Percentiles rank a stretch among this genome's conserved stretches.
Conservation (phyloP, 1,140 invertebrate genomes). For the Trialeurodes vaporariorum region DNA sequence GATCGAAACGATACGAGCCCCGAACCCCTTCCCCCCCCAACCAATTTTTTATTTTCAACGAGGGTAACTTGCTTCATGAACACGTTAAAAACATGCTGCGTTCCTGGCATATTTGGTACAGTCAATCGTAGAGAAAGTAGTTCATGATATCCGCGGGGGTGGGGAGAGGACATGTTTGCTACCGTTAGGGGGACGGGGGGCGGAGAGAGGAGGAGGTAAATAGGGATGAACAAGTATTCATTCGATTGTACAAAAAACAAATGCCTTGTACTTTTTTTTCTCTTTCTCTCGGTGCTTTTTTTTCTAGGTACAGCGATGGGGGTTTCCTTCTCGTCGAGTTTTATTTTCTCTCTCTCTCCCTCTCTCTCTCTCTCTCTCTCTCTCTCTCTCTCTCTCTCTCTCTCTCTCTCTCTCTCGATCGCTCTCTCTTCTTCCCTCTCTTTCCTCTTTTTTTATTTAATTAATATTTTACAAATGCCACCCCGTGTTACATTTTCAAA, state of each 20-base stretch:
- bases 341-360: not conserved
- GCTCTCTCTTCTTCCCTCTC: not conserved
- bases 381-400: not conserved
- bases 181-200: too few species aligned
- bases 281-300: not conserved
- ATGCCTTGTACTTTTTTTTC: not conserved
- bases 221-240: slow-evolving; percentile 1
- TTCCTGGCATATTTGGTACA: not conserved
- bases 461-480: not conserved
- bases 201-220: not conserved
- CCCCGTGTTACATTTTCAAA: not conserved
- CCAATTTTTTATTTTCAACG: not conserved
- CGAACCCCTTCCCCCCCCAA: not conserved
- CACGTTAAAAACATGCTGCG: not conserved
- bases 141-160: not conserved
- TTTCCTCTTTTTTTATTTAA: not conserved
- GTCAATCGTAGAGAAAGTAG: not conserved
- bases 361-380: not conserved
- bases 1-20: not conserved
- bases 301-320: not conserved
- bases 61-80: not conserved
- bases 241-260: slow-evolving; percentile 1
- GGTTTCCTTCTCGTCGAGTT: too few species aligned
- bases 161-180: too few species aligned
- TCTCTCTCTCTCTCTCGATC: not conserved